A percentile compares a stretch with the other conserved stretches of the same genome.
Evolutionary conservation across 2,113 vertebrate genomes (phyloP).

Genomic region (Anas platyrhynchos): DNA sequence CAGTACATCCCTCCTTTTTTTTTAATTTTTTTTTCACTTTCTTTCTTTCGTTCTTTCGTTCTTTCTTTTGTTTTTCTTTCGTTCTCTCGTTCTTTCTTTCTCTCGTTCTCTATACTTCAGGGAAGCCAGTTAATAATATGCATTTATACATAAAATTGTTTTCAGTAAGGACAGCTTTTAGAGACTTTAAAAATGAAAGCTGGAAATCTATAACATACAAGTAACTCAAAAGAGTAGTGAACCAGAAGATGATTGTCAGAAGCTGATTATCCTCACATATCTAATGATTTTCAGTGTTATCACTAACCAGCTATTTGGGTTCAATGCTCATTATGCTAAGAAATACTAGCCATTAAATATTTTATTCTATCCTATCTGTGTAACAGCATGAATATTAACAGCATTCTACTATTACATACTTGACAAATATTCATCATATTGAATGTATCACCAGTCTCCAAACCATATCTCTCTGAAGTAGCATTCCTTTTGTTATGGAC

Average conservation of each 20-base stretch:
- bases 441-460: neutral
- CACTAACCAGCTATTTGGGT: neutral
- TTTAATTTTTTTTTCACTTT: no score
- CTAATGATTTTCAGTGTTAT: neutral
- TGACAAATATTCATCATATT: neutral
- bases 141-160: neutral
- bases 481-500: neutral
- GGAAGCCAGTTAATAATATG: neutral
- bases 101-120: neutral
- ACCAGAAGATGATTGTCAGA: neutral
- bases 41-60: no score
- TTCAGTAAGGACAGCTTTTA: neutral
- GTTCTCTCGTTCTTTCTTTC: neutral
- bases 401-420: neutral
- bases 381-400: neutral
- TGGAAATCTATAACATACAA: neutral
- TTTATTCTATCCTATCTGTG: neutral
- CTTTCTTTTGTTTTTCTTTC: neutral
- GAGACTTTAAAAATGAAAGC: neutral
- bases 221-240: neutral
- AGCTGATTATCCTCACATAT: neutral
- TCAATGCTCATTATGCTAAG: neutral
- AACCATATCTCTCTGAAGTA: neutral
- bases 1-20: neutral
- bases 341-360: neutral